A percentile compares a stretch with the other conserved stretches of the same genome.
phyloP scores from a whole-genome alignment of 2,888 invertebrate species.

The Stictocephala bisonia region DNA sequence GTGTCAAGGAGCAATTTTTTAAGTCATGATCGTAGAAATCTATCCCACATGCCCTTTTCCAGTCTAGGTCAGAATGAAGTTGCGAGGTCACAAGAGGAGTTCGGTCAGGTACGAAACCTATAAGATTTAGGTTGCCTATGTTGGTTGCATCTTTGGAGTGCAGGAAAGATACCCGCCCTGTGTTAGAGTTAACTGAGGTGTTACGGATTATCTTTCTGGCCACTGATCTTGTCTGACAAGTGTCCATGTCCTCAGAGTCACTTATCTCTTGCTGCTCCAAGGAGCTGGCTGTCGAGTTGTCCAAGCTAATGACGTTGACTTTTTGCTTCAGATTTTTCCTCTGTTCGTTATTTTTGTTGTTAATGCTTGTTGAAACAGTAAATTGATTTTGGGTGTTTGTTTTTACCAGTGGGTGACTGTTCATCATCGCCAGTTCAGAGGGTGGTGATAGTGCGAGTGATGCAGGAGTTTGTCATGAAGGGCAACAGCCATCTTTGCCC shows the following conservation, averaged over 20 bases:
- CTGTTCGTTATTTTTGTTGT: background rate
- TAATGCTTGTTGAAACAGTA: background rate
- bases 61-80: background rate
- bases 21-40: background rate
- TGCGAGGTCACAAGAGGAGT: background rate
- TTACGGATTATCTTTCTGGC: background rate
- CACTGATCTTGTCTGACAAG: background rate
- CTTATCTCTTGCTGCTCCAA: constrained; percentile 10
- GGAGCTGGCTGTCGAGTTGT: background rate
- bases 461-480: too few species aligned
- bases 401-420: background rate
- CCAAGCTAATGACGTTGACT: background rate
- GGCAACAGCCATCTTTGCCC: too few species aligned
- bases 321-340: background rate
- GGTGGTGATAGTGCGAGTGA: too few species aligned
- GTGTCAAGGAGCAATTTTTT: background rate
- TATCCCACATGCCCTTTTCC: constrained; percentile 4
- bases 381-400: background rate
- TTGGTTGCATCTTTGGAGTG: background rate
- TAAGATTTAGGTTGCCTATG: background rate
- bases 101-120: background rate
- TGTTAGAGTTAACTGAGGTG: background rate
- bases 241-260: background rate
- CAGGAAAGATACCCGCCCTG: constrained; percentile 2
- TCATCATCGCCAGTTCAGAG: too few species aligned